Evolutionary conservation across 2,888 invertebrate genomes (phyloP).

Genomic region (Cinara cedri): DNA sequence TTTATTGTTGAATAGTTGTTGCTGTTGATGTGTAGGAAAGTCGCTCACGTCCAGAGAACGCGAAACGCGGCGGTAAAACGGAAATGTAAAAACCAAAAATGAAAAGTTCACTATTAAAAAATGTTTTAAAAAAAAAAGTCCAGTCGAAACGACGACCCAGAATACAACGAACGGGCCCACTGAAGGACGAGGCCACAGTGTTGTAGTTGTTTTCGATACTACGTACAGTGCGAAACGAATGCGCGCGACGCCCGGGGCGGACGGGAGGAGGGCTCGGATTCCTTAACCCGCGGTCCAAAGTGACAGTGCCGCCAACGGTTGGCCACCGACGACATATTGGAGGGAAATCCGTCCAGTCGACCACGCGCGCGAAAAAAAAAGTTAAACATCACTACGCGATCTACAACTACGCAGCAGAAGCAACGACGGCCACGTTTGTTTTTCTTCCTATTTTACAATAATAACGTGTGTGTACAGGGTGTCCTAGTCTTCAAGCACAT

Average conservation of each 20-base stretch:
- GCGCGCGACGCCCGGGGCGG: conserved; percentile 20
- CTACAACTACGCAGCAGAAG: conserved; percentile 2
- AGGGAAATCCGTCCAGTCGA: conserved; percentile 24
- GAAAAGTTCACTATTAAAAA: not conserved
- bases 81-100: not conserved
- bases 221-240: conserved; percentile 9
- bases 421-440: conserved; percentile 15
- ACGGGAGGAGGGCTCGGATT: not conserved
- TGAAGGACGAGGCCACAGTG: conserved; percentile 57
- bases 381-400: not conserved
- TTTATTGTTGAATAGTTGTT: not conserved
- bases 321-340: not conserved
- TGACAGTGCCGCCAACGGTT: conserved; percentile 24
- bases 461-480: not conserved
- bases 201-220: not conserved
- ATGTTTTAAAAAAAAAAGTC: conserved; percentile 28
- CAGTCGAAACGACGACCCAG: conserved; percentile 52
- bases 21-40: not conserved
- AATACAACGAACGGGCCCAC: conserved; percentile 54
- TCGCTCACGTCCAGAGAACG: conserved; percentile 39
- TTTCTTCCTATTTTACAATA: not conserved
- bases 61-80: not conserved
- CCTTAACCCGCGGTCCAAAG: not conserved
- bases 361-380: conserved; percentile 32
- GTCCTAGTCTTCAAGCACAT: too few relatives aligned